Evolutionary conservation across 1,140 invertebrate genomes (phyloP), one percentile per base, ranked within the genome.

Genomic region (Trichonephila clavipes): DNA sequence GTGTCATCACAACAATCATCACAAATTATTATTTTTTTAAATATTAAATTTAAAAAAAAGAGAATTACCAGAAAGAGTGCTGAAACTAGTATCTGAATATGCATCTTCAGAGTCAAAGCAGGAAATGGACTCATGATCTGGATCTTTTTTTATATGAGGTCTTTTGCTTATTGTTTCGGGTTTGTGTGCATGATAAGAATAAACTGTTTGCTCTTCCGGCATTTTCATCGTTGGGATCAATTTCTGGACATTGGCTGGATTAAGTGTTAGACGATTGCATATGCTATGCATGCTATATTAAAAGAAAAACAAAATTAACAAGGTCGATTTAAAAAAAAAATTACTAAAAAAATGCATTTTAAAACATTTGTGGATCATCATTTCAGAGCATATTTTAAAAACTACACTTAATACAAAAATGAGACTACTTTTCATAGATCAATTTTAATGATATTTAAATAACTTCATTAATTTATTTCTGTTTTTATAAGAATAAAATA

Each of bases 31-130:
- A 51, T 7, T 51, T 51, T 51, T 51, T 10, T 5, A 51, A 51
- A 51, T 0, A 51, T 10, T 51, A 7, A 51, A 10, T 51, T 24
- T n/a, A 24, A 24, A 66, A 24, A 66, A 66, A 69, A 24, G 7
- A n/a, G 61, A 62, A 77, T 82, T 90, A 94, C 93, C 93, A 86
- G 93, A 94, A 90, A 94, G 87, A 58, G 93, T 94, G 51, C 93
- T 94, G 58, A 90, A 94, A 90, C 93, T 94, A 19, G 87, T 85
- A 66, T 94, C 93, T 58, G 93, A 94, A 81, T 82, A 72, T 85
- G 81, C 69, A 69, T 94, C 93, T 90, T 94, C 93, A 14, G 92
- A 92, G 40, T 93, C 92, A 51, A 87, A 93, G 88, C 92, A 94
- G 21, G 93, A 66, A 69, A 64, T 82, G 51, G 88, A 69, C 59